A percentile compares a stretch with the other conserved stretches of the same genome.
Evolutionary conservation across 2,113 vertebrate genomes (phyloP).

Genomic region (Apodemus sylvaticus): DNA sequence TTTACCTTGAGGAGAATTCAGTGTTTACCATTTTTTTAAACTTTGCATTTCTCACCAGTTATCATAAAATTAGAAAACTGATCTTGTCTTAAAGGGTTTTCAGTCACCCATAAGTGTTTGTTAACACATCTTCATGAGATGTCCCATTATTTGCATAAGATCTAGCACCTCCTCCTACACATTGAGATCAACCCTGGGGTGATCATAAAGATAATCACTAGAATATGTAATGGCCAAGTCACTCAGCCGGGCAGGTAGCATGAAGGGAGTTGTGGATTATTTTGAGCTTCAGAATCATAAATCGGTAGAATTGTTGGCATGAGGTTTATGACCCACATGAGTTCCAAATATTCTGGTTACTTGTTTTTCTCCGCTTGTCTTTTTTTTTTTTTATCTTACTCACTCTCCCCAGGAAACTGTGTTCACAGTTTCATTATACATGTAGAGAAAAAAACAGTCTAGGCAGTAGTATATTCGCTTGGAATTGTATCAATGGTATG

Average conservation of each 20-base stretch:
- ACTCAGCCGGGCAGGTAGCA: background rate
- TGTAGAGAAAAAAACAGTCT: background rate
- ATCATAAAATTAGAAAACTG: background rate
- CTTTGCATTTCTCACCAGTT: background rate
- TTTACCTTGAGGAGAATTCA: background rate
- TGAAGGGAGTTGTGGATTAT: background rate
- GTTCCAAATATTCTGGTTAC: background rate
- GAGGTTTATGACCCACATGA: background rate
- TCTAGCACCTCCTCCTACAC: background rate
- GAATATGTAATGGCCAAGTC: slow-evolving; percentile 3
- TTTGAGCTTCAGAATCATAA: slow-evolving; percentile 21
- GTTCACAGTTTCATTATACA: background rate
- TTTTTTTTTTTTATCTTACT: background rate
- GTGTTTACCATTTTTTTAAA: slow-evolving; percentile 2
- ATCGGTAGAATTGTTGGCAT: background rate
- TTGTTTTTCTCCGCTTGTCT: background rate
- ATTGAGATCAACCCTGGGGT: background rate
- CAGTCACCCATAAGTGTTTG: background rate
- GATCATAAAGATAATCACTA: background rate
- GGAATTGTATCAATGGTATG: slow-evolving; percentile 17
- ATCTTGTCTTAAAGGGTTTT: slow-evolving; percentile 18
- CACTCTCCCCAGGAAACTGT: background rate
- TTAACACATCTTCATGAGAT: background rate
- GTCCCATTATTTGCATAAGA: background rate
- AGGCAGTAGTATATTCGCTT: background rate